Evolutionary conservation across 2,888 invertebrate species (phyloP).

Genomic region (Andrena haemorrhoa): DNA sequence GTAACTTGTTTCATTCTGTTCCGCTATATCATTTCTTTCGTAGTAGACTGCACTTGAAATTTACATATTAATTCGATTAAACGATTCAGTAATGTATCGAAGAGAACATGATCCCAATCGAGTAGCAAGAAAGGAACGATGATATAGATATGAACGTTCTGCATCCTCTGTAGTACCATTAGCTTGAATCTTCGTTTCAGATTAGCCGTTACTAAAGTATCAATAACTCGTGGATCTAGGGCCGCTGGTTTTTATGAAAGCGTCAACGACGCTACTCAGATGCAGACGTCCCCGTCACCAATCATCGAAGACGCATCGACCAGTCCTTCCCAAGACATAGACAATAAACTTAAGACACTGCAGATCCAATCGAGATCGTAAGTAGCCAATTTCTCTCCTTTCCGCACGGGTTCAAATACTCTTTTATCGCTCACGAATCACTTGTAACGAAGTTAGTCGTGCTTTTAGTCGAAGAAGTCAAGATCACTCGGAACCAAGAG

Average conservation of each 20-base stretch:
- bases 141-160: slow-evolving; percentile 13
- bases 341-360: slow-evolving; percentile 80
- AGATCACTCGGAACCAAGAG: slow-evolving; percentile 77
- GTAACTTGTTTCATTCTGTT: slow-evolving; percentile 63
- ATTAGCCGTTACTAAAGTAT: slow-evolving; percentile 76
- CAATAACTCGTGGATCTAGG: slow-evolving; percentile 75
- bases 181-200: slow-evolving; percentile 67
- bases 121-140: background rate
- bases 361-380: slow-evolving; percentile 81
- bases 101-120: background rate
- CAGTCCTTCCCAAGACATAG: slow-evolving; percentile 81
- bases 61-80: background rate
- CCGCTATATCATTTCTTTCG: background rate
- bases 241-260: slow-evolving; percentile 76
- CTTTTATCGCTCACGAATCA: slow-evolving; percentile 12
- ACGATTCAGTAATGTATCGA: slow-evolving; percentile 1
- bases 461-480: slow-evolving; percentile 70
- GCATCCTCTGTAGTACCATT: slow-evolving; percentile 39
- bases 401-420: background rate
- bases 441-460: slow-evolving; percentile 14
- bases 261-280: slow-evolving; percentile 72
- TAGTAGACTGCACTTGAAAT: background rate
- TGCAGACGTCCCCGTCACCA: slow-evolving; percentile 77
- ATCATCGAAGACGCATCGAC: slow-evolving; percentile 78
- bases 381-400: slow-evolving; percentile 56